These are phyloP conservation scores for Suncus etruscus DNA, from an alignment of 2,113 vertebrate genomes.

Conservation along the genomic window DNA sequence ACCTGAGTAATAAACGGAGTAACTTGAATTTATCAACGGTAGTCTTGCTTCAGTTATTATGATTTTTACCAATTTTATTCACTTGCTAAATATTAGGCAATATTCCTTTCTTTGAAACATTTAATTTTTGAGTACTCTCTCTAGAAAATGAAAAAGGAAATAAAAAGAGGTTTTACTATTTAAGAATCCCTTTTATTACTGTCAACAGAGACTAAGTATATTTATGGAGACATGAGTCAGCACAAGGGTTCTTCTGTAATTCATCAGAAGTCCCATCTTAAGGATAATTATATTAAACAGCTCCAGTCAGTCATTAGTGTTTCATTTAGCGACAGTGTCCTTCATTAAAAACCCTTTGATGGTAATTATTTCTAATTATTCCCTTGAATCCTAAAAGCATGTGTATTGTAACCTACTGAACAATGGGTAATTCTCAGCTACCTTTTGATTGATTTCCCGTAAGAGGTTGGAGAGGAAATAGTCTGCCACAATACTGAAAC, in stretches of 20 bases:
- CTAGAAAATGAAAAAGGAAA: conserved; percentile 44
- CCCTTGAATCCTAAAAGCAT: conserved; percentile 83
- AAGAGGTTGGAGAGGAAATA: conserved; percentile 71
- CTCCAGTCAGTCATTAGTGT: conserved; percentile 69
- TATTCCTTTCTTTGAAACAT: not conserved
- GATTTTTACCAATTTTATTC: conserved; percentile 19
- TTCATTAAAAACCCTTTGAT: conserved; percentile 83
- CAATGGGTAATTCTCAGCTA: conserved; percentile 79
- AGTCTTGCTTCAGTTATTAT: conserved; percentile 16
- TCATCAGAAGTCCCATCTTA: conserved; percentile 62
- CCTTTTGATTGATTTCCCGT: conserved; percentile 77
- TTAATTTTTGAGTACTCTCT: conserved; percentile 33
- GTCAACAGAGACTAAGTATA: conserved; percentile 55
- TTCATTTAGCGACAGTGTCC: conserved; percentile 72
- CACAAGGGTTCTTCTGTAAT: conserved; percentile 66
- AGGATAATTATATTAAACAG: conserved; percentile 59
- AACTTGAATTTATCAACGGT: conserved; percentile 38
- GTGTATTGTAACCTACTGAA: conserved; percentile 53
- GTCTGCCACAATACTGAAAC: conserved; percentile 76
- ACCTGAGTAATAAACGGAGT: conserved; percentile 20
- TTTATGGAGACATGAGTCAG: conserved; percentile 52
- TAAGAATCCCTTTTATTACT: conserved; percentile 32
- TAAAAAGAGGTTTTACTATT: conserved; percentile 18
- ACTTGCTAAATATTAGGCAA: conserved; percentile 36
- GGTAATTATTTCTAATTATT: conserved; percentile 83